A percentile compares a stretch with the other conserved stretches of the same genome.
These are phyloP conservation scores for Gerosis bhagava DNA, from an alignment of 2,888 invertebrate genomes.

Conservation along the genomic window DNA sequence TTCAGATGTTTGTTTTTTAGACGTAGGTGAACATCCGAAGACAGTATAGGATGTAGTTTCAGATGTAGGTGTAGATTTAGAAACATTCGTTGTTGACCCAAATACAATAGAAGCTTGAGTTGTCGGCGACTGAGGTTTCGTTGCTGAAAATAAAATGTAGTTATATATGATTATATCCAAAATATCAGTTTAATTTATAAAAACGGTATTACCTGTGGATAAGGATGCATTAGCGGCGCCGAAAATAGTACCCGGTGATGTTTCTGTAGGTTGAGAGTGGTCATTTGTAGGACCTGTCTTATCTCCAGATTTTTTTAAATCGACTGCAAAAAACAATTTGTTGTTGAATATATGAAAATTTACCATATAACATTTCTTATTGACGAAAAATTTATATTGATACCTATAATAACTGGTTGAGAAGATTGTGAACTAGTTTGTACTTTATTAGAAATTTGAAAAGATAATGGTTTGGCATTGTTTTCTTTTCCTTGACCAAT, in stretches of 20 bases:
- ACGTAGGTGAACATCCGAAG: conserved; percentile 48
- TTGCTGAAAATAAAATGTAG: conserved; percentile 9
- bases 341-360: too few relatives aligned
- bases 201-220: too few relatives aligned
- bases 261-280: conserved; percentile 8
- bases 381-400: too few relatives aligned
- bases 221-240: not conserved
- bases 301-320: conserved; percentile 32
- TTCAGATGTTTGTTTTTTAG: conserved; percentile 34
- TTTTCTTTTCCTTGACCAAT: conserved; percentile 45
- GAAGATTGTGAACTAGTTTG: conserved; percentile 35
- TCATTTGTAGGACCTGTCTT: too few relatives aligned
- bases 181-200: too few relatives aligned
- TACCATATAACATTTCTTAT: too few relatives aligned
- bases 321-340: conserved; percentile 35
- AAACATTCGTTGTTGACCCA: conserved; percentile 11
- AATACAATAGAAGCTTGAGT: conserved; percentile 22
- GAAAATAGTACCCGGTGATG: conserved; percentile 3
- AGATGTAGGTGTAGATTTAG: conserved; percentile 29
- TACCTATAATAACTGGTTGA: conserved; percentile 38
- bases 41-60: conserved; percentile 44
- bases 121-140: conserved; percentile 11
- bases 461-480: conserved; percentile 44
- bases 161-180: too few relatives aligned
- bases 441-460: conserved; percentile 41